Evolutionary conservation across 2,797 vertebrate species (phyloP).

Genomic region (Ptychadena robeensis): DNA sequence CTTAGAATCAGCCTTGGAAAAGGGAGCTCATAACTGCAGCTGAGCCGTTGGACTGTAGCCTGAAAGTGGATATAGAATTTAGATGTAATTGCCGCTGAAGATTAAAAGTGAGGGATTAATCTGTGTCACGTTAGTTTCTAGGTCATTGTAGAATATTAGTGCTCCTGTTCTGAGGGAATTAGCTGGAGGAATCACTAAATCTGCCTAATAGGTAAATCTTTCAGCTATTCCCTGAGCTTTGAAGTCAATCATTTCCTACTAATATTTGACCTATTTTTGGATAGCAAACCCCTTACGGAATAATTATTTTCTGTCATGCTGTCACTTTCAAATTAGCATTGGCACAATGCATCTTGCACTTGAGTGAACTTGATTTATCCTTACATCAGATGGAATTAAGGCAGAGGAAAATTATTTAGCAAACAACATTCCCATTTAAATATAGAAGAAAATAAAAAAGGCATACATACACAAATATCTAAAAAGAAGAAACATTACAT

Average conservation of each 20-base stretch:
- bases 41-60: background rate
- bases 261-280: slow-evolving; percentile 47
- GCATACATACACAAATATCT: background rate
- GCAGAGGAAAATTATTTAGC: slow-evolving; percentile 2
- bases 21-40: background rate
- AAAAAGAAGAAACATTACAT: background rate
- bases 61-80: slow-evolving; percentile 12
- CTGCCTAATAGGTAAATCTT: slow-evolving; percentile 48
- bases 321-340: slow-evolving; percentile 35
- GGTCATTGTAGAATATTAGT: slow-evolving; percentile 31
- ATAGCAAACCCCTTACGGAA: slow-evolving; percentile 10
- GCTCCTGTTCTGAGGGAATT: slow-evolving; percentile 39
- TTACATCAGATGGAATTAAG: background rate
- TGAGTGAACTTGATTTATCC: slow-evolving; percentile 16
- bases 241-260: slow-evolving; percentile 44
- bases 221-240: slow-evolving; percentile 34
- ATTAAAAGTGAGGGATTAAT: slow-evolving; percentile 41
- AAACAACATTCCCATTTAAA: background rate
- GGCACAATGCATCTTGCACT: slow-evolving; percentile 15
- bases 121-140: slow-evolving; percentile 40
- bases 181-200: slow-evolving; percentile 41
- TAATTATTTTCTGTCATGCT: slow-evolving; percentile 44
- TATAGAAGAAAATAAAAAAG: background rate
- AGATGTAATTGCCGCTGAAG: slow-evolving; percentile 34
- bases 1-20: background rate